A percentile compares a stretch with the other conserved stretches of the same genome.
phyloP scores from a whole-genome alignment of 2,888 invertebrate genomes.

The Lamellibrachia satsuma region DNA sequence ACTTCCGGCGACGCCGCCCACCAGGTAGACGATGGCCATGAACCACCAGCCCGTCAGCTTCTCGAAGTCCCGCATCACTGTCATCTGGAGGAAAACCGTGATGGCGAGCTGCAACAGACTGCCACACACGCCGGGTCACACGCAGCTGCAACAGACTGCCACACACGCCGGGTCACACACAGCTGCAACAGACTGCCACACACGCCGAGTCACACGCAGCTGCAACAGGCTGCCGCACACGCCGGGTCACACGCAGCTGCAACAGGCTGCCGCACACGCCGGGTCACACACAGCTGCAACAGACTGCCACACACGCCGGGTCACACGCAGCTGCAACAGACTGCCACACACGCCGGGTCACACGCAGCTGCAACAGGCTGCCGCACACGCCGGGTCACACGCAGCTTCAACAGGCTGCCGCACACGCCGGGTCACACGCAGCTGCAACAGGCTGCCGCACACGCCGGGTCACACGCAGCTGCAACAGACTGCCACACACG shows the following conservation, averaged over 20 bases:
- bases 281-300: too few relatives aligned
- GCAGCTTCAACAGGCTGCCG: too few relatives aligned
- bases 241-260: too few relatives aligned
- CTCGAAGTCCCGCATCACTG: conserved; percentile 94
- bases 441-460: too few relatives aligned
- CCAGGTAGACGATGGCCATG: conserved; percentile 90
- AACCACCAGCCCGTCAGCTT: conserved; percentile 92
- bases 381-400: too few relatives aligned
- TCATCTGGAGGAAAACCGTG: conserved; percentile 88
- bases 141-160: background rate
- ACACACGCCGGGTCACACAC: background rate
- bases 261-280: background rate
- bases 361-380: too few relatives aligned
- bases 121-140: conserved; percentile 47
- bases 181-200: background rate
- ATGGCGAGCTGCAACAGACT: conserved; percentile 85
- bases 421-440: too few relatives aligned
- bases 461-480: too few relatives aligned
- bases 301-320: too few relatives aligned
- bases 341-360: too few relatives aligned
- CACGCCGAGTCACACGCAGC: background rate
- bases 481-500: too few relatives aligned
- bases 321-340: too few relatives aligned
- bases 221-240: background rate
- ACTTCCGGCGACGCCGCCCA: conserved; percentile 94